Base-by-base conservation (phyloP, 2,888 invertebrate species). In the Xestia rhomboidea region DNA sequence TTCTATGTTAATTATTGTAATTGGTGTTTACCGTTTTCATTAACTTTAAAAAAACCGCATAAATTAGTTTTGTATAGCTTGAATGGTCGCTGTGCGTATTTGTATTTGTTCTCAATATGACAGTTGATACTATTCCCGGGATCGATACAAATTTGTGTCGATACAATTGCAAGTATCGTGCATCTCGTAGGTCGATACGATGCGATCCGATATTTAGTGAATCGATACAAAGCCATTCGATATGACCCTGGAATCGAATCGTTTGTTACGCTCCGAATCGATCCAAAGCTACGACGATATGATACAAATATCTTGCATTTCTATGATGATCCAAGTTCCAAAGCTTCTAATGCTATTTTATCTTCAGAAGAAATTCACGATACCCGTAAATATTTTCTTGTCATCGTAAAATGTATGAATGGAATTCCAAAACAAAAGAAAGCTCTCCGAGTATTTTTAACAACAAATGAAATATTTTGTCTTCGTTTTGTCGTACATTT, bases 381-480 rank as follows among this genome's bases (percentile, higher is more conserved):
- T 46, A 24, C 13, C 46, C 62, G 15, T 30, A 76, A 30, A 82
- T 1, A 54, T 67, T 21, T 30, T 46, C 6, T 46, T 46, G 13
- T 15, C 57, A n/a, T 30, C 44, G 30, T 62, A 21, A 78, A 66
- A 34, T 24, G 41, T 27, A 30, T 57, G 30, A 68, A 79, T 68
- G 34, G 6, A 76, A 24, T 57, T 6, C n/a, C 34, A 27, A 68
- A 64, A 66, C 34, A 77, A 78, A 68, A 68, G 30, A 27, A 57
- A 2, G 51, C 51, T 3, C 24, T 4, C 24, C 34, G 34, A 24
- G n/a, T 44, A 76, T 66, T 82, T 81, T 76, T 46, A 51, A 44
- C 30, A 75, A 49, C 24, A 15, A 49, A 60, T 44, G 49, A 49
- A 82, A 76, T 34, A 60, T 64, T 18, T 66, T 49, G 41, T 27